phyloP scores from a whole-genome alignment of 2,888 invertebrate genomes.

The Sympetrum striolatum region DNA sequence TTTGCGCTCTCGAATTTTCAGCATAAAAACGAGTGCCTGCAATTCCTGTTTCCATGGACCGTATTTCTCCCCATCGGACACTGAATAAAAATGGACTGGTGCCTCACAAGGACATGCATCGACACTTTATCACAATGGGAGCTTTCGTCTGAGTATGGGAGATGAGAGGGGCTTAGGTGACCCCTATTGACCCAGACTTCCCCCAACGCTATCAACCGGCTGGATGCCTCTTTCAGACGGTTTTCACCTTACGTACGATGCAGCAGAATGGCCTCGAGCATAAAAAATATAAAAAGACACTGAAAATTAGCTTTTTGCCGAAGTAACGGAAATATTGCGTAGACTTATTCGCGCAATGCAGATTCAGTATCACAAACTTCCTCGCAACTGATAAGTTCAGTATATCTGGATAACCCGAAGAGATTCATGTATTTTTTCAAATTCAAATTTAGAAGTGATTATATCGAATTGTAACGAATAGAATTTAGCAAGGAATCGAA shows the following conservation, averaged over 20 bases:
- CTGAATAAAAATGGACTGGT: neutral
- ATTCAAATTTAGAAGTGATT: too few species aligned
- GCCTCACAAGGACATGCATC: neutral
- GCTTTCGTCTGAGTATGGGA: neutral
- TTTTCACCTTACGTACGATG: neutral
- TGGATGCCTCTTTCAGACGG: neutral
- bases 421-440: too few species aligned
- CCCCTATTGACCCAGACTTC: neutral
- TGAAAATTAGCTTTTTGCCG: neutral
- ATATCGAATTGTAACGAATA: too few species aligned
- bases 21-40: neutral
- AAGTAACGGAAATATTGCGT: neutral
- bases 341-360: neutral
- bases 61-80: neutral
- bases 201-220: neutral
- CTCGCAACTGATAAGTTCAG: too few species aligned
- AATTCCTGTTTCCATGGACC: neutral
- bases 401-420: too few species aligned
- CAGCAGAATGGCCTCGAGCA: neutral
- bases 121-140: conserved; percentile 25
- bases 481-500: too few species aligned
- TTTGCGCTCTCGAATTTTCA: neutral
- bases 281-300: neutral
- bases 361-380: too few species aligned
- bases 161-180: neutral